These are phyloP conservation scores for Eupithecia exiguata DNA, from an alignment of 2,888 invertebrate species.

Conservation along the genomic window DNA sequence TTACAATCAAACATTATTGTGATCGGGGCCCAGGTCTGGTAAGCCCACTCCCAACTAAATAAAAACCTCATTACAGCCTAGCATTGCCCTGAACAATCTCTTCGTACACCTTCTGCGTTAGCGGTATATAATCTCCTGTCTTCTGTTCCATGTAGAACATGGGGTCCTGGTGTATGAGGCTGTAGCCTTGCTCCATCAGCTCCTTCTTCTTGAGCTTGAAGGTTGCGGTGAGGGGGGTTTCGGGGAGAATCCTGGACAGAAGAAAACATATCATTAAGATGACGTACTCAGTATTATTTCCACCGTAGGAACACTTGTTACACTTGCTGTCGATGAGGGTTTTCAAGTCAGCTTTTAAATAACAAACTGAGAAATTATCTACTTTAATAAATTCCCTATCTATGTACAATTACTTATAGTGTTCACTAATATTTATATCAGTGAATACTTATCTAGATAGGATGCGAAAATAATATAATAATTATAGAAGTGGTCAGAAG, in stretches of 20 bases:
- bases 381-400: too few relatives aligned
- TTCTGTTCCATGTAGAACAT: constrained; percentile 86
- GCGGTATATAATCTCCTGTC: constrained; percentile 71
- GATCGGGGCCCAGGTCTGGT: not conserved
- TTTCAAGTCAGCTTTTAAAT: too few relatives aligned
- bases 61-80: constrained; percentile 72
- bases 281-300: too few relatives aligned
- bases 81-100: constrained; percentile 77
- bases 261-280: not conserved
- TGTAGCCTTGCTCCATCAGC: constrained; percentile 91
- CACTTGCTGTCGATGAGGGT: too few relatives aligned
- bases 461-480: too few relatives aligned
- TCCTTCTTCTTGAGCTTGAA: constrained; percentile 97
- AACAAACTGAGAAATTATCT: too few relatives aligned
- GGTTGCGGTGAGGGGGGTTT: constrained; percentile 92
- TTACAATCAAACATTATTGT: too few relatives aligned
- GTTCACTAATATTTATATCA: too few relatives aligned
- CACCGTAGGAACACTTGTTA: too few relatives aligned
- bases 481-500: too few relatives aligned
- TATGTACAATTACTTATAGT: too few relatives aligned
- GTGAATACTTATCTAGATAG: too few relatives aligned
- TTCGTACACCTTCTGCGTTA: constrained; percentile 77
- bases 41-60: not conserved
- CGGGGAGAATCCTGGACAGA: constrained; percentile 87
- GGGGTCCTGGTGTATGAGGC: constrained; percentile 86